A percentile compares a stretch with the other conserved stretches of the same genome.
These are phyloP conservation scores for Aurelia sp. DNA, from an alignment of 30 jellyfish, hydroid and myxozoan genomes.

Conservation along the genomic window DNA sequence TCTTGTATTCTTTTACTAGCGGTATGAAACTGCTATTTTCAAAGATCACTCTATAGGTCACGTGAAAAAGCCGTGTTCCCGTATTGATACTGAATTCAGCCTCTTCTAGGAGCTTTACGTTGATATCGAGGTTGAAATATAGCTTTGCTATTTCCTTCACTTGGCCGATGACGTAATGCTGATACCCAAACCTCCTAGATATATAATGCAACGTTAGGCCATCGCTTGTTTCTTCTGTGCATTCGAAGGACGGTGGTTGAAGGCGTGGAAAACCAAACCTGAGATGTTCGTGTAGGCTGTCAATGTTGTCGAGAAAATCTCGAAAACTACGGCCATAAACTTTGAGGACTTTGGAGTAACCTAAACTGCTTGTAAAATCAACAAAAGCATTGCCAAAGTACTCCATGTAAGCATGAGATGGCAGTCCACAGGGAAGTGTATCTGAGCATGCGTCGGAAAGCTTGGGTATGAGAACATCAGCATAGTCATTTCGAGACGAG, in stretches of 20 bases:
- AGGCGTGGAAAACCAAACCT: constrained; percentile 59
- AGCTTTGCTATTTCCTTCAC: constrained; percentile 48
- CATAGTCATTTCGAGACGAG: constrained; percentile 26
- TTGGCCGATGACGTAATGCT: constrained; percentile 72
- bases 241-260: constrained; percentile 62
- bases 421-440: constrained; percentile 28
- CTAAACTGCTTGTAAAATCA: constrained; percentile 39
- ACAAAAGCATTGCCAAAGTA: constrained; percentile 61
- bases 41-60: constrained; percentile 53
- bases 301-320: constrained; percentile 55
- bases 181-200: constrained; percentile 64
- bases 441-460: constrained; percentile 60
- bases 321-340: constrained; percentile 68
- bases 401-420: constrained; percentile 55
- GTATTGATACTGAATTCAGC: constrained; percentile 6
- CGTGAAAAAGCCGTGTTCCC: constrained; percentile 29
- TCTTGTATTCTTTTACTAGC: constrained; percentile 18
- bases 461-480: constrained; percentile 50
- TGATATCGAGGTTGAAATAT: constrained; percentile 47
- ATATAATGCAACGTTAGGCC: constrained; percentile 72
- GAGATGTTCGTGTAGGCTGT: constrained; percentile 70
- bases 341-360: constrained; percentile 54
- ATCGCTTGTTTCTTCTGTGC: constrained; percentile 50
- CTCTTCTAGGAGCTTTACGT: constrained; percentile 40
- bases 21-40: constrained; percentile 51